phyloP scores from a whole-genome alignment of 2,797 vertebrate species.

The Gymnoscopelus microlampas region DNA sequence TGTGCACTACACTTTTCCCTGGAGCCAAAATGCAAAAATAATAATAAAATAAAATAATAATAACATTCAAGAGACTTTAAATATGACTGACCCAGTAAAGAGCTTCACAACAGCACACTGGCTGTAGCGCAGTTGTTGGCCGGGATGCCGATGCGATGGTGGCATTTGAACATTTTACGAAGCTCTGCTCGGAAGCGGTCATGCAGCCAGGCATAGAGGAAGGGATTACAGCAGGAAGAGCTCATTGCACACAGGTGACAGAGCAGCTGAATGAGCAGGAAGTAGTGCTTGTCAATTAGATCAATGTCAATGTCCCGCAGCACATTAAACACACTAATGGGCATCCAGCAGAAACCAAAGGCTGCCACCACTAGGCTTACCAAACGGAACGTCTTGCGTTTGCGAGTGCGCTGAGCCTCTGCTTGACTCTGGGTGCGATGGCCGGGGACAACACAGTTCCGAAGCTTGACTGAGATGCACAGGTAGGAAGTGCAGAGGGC shows the following conservation, averaged over 20 bases:
- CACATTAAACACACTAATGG: constrained; percentile 90
- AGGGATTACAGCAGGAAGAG: constrained; percentile 91
- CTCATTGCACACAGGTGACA: constrained; percentile 92
- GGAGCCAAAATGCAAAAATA: background rate
- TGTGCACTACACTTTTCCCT: background rate
- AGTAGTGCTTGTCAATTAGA: constrained; percentile 88
- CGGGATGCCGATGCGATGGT: constrained; percentile 80
- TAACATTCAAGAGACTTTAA: no score
- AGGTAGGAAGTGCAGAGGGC: constrained; percentile 88
- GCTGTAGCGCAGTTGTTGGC: constrained; percentile 82
- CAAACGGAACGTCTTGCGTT: constrained; percentile 88
- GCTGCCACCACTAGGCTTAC: constrained; percentile 87
- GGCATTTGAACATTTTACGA: constrained; percentile 85
- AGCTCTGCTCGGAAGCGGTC: constrained; percentile 87
- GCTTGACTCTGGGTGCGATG: constrained; percentile 87
- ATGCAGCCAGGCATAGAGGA: constrained; percentile 91
- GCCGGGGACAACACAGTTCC: constrained; percentile 87
- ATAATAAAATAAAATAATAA: no score
- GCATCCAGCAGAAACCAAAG: constrained; percentile 90
- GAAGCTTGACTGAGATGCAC: constrained; percentile 88
- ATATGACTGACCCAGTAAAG: background rate
- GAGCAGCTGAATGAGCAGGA: constrained; percentile 88
- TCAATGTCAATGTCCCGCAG: constrained; percentile 88
- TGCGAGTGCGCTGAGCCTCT: constrained; percentile 82
- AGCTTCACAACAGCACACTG: constrained; percentile 81